Evolutionary conservation across 2,888 invertebrate species (phyloP), one percentile per base, ranked within the genome.

Genomic region (Antheraea yamamai): DNA sequence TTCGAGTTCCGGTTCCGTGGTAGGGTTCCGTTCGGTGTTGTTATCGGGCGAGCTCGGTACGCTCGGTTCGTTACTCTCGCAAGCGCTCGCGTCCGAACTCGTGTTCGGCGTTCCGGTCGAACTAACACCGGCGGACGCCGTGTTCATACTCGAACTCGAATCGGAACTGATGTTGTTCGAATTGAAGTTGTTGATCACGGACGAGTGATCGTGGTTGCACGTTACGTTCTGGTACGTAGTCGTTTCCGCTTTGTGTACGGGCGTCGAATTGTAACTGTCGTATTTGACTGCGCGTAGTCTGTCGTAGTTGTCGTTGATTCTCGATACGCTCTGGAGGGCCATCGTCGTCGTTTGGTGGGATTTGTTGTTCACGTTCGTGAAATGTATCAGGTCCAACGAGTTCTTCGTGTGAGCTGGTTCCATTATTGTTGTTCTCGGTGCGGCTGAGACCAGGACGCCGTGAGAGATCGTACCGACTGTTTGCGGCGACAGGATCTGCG

Each of bases 81-180:
- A 97, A 39, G 96, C 96, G 82, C 97, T 97, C 0, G 96, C 96
- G 78, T 96, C 96, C 0, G 97, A 96, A 74, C 97, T 97, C 0
- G 96, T 96, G 30, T 97, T 96, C 0, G 97, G 96, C 0, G 97
- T 96, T 0, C 96, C 96, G 0, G 96, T 96, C 0, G 97, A 96
- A 79, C 96, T 96, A n/a, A 95, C 95, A 0, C 95, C 95, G 0
- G 94, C 87, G 0, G 93, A 92, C 0, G 93, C 91, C 0, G 96
- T 97, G 77, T 96, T 97, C 78, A 96, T 95, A 74, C 96, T 96
- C 0, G 97, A 97, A 84, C 96, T 96, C 0, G 97, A 96, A 81
- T 97, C 97, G 0, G 96, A 96, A 73, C 96, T 95, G 47, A 95
- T 94, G 75, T 96, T 89, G 75, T 89, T 91, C 2, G 90, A 82